Evolutionary conservation across 2,797 vertebrate species (phyloP).

Genomic region (Sebastes steindachneri): DNA sequence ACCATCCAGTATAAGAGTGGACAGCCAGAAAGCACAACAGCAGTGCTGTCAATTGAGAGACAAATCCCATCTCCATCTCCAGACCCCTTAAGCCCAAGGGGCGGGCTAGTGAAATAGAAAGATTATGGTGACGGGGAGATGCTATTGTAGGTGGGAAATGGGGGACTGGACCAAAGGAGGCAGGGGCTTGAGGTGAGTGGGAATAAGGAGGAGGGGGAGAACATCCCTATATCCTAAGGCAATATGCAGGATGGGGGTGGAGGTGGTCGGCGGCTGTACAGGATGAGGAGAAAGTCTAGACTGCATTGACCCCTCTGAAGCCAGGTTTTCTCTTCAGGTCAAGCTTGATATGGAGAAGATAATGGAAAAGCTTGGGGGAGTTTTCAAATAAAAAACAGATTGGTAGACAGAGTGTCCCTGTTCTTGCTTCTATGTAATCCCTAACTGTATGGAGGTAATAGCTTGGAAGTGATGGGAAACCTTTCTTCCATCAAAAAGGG

Average conservation of each 20-base stretch:
- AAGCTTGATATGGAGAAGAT: conserved; percentile 86
- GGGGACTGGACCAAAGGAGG: conserved; percentile 66
- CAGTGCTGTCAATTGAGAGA: conserved; percentile 75
- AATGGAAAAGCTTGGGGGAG: conserved; percentile 92
- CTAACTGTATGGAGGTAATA: conserved; percentile 84
- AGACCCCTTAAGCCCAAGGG: conserved; percentile 80
- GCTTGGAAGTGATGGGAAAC: conserved; percentile 83
- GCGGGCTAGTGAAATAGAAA: conserved; percentile 86
- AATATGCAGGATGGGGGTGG: conserved; percentile 74
- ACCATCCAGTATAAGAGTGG: conserved; percentile 41
- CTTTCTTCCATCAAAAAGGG: conserved; percentile 76
- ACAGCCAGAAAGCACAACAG: conserved; percentile 73
- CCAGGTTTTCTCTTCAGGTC: conserved; percentile 86
- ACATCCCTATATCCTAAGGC: conserved; percentile 64
- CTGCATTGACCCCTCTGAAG: conserved; percentile 88
- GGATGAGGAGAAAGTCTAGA: conserved; percentile 85
- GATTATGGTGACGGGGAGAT: conserved; percentile 78
- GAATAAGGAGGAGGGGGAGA: conserved; percentile 38
- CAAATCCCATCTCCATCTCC: conserved; percentile 78
- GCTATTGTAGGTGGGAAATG: conserved; percentile 79
- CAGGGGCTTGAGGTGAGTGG: conserved; percentile 61
- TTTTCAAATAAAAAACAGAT: conserved; percentile 86
- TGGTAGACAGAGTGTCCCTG: conserved; percentile 82
- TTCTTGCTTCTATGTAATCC: conserved; percentile 78
- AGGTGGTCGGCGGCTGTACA: conserved; percentile 71